Conservation (phyloP, 2,888 invertebrate species). For the Polylopha cassiicola region DNA sequence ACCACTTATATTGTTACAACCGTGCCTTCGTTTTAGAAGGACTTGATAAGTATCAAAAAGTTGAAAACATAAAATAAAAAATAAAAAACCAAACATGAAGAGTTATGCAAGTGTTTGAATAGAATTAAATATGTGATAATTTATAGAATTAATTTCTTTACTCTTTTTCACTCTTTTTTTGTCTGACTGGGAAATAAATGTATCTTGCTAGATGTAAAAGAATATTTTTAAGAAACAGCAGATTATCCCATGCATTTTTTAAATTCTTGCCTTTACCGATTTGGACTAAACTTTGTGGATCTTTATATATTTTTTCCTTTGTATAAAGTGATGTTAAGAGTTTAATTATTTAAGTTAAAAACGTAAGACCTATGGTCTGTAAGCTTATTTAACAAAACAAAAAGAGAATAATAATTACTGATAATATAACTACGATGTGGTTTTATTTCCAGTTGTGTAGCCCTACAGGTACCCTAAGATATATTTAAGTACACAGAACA, state of each 20-base stretch:
- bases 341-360: slow-evolving; percentile 35
- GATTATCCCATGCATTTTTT: slow-evolving; percentile 43
- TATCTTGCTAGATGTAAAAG: slow-evolving; percentile 4
- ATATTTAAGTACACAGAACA: no score
- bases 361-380: slow-evolving; percentile 72
- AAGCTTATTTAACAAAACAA: slow-evolving; percentile 49
- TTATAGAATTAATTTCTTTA: slow-evolving; percentile 8
- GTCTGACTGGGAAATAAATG: slow-evolving; percentile 12
- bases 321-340: slow-evolving; percentile 35
- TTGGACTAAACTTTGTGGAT: slow-evolving; percentile 24
- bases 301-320: slow-evolving; percentile 31
- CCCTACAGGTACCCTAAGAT: no score
- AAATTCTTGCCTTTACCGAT: slow-evolving; percentile 36
- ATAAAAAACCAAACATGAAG: slow-evolving; percentile 21
- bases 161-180: slow-evolving; percentile 2
- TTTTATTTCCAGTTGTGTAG: slow-evolving; percentile 25
- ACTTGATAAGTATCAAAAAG: slow-evolving; percentile 33
- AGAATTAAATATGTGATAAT: slow-evolving; percentile 21
- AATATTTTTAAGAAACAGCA: neutral
- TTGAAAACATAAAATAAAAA: slow-evolving; percentile 25
- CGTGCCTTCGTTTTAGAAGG: slow-evolving; percentile 68
- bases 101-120: no score
- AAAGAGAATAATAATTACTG: slow-evolving; percentile 31
- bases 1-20: slow-evolving; percentile 18
- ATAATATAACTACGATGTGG: slow-evolving; percentile 21